A percentile compares a stretch with the other conserved stretches of the same genome.
These are phyloP conservation scores for Spinibarbus caldwelli DNA, from an alignment of 2,797 vertebrate species.

Conservation along the genomic window DNA sequence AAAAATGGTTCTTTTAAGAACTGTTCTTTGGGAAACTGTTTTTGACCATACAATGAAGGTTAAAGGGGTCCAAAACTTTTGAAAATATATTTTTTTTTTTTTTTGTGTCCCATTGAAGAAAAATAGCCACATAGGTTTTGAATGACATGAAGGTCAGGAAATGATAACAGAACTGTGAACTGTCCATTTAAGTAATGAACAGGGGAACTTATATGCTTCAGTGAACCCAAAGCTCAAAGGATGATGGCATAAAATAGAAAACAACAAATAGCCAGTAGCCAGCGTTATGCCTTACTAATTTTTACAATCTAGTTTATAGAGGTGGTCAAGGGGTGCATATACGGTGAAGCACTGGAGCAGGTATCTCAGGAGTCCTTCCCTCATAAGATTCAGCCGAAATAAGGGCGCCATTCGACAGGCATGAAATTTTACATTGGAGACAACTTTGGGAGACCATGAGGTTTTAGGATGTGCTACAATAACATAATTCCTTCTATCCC, in stretches of 20 bases:
- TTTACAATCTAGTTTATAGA: constrained; percentile 62
- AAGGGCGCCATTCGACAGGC: constrained; percentile 49
- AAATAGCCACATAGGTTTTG: too few relatives aligned
- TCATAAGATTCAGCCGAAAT: constrained; percentile 23
- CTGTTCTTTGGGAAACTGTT: too few relatives aligned
- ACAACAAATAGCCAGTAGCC: constrained; percentile 42
- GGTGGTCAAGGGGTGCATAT: constrained; percentile 37
- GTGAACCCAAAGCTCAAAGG: constrained; percentile 14
- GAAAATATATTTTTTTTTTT: background rate
- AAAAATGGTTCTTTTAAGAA: too few relatives aligned
- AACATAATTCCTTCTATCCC: constrained; percentile 49
- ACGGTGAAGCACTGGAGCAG: constrained; percentile 48
- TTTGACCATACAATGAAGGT: background rate
- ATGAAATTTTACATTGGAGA: constrained; percentile 59
- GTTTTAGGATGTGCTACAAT: constrained; percentile 53
- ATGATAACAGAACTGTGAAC: background rate
- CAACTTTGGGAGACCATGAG: constrained; percentile 37
- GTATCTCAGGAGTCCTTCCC: constrained; percentile 46
- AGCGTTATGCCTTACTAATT: constrained; percentile 61
- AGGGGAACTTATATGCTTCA: background rate
- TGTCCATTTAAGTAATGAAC: background rate
- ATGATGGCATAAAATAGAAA: constrained; percentile 18
- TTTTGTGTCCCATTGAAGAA: background rate
- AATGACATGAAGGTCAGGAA: too few relatives aligned
- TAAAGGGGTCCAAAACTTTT: background rate